These are phyloP conservation scores for Python bivittatus DNA, from an alignment of 2,113 vertebrate genomes.

Conservation along the genomic window DNA sequence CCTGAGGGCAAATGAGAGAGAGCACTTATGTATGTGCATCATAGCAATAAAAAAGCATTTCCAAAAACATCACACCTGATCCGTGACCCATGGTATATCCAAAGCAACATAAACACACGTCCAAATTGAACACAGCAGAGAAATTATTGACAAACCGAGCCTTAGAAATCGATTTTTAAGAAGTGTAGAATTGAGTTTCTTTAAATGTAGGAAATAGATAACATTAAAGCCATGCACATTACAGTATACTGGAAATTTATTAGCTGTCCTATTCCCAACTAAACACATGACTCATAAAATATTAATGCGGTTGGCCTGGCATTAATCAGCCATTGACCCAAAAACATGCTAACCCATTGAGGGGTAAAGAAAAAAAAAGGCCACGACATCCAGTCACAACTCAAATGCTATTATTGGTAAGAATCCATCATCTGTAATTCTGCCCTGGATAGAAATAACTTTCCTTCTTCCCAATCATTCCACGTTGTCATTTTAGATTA, in stretches of 20 bases:
- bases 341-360: constrained; percentile 1
- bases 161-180: neutral
- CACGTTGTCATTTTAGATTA: neutral
- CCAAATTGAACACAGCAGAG: constrained; percentile 51
- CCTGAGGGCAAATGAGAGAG: neutral
- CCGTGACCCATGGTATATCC: constrained; percentile 50
- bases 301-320: neutral
- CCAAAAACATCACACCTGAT: neutral
- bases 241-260: neutral
- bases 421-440: neutral
- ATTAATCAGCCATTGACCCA: constrained; percentile 33
- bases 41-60: neutral
- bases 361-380: neutral
- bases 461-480: neutral
- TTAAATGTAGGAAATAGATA: neutral
- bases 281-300: constrained; percentile 26
- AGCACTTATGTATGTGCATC: too few species aligned
- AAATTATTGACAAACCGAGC: constrained; percentile 25
- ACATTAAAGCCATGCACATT: neutral
- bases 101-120: constrained; percentile 49
- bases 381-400: neutral
- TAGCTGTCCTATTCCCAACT: constrained; percentile 20
- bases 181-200: neutral
- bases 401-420: neutral
- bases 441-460: neutral